A percentile compares a stretch with the other conserved stretches of the same genome.
phyloP scores from a whole-genome alignment of 2,797 vertebrate genomes.

The Emys orbicularis region DNA sequence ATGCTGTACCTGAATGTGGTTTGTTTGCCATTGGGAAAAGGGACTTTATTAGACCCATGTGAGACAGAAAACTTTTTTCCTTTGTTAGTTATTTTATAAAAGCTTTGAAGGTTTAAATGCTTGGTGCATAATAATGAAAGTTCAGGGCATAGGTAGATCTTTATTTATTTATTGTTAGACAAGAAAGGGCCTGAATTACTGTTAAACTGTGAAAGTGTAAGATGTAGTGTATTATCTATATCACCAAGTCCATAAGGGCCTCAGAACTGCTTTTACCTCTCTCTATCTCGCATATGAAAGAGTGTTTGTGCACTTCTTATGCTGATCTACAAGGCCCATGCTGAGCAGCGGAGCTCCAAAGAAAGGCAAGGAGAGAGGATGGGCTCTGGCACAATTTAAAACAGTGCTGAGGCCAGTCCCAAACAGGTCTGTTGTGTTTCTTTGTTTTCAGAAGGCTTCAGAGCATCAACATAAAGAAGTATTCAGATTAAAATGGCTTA shows the following conservation, averaged over 20 bases:
- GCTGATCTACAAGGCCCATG: neutral
- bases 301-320: neutral
- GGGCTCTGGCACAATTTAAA: neutral
- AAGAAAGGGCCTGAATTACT: conserved; percentile 1
- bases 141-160: neutral
- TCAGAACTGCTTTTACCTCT: neutral
- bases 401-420: neutral
- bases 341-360: neutral
- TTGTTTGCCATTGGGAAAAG: neutral
- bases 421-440: neutral
- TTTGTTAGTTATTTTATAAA: neutral
- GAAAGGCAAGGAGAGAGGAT: neutral
- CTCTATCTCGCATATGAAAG: neutral
- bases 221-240: neutral
- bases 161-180: neutral
- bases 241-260: neutral
- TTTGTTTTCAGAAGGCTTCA: neutral
- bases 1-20: neutral
- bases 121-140: neutral
- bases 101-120: neutral
- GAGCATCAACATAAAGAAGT: neutral
- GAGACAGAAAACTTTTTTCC: neutral
- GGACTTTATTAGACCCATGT: neutral
- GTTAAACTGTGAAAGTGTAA: neutral
- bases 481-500: neutral